Evolutionary conservation across 2,113 vertebrate species (phyloP), one percentile per base, ranked within the genome.

Genomic region (Urocitellus parryii): DNA sequence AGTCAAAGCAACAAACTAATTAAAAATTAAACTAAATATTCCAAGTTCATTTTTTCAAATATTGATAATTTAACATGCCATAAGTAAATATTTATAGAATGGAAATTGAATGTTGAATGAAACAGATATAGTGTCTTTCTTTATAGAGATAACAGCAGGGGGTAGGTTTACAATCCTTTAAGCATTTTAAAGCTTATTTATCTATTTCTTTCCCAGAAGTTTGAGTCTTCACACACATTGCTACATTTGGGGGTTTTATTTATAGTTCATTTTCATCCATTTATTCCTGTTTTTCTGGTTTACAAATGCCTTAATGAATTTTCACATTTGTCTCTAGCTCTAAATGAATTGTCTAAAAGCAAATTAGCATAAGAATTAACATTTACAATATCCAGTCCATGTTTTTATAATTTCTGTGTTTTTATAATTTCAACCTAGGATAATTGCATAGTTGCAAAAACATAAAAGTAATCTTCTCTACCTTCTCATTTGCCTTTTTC

Each of bases 281-380:
- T 90, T 95, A 77, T 78, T 95, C 77, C 70, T 81, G 42, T 51
- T 81, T 11, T 80, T 82, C 68, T 85, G 18, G 25, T 90, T 96
- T 96, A 37, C 34, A 95, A 96, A 94, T 93, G 27, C 61, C 70
- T 94, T 81, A 84, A 91, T 65, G 61, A 82, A 90, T 72, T 93
- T 42, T 91, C 65, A 25, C 48, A 73, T 45, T 88, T 96, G 61
- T 63, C 45, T 94, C 53, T 77, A 94, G 51, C 67, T 92, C 73
- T 89, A 95, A 94, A 87, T 85, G 63, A 96, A 95, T 96, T 83
- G 10, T 77, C 95, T 95, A 63, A 93, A 90, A 85, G 68, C 25
- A 94, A 95, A 94, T 97, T 91, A 92, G 10, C 76, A 20, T 87
- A 88, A 95, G 37, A 96, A 92, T 94, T 92, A 90, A 89, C 84